Conservation (phyloP, 2,888 invertebrate genomes). For the Caenorhabditis macrosperma region DNA sequence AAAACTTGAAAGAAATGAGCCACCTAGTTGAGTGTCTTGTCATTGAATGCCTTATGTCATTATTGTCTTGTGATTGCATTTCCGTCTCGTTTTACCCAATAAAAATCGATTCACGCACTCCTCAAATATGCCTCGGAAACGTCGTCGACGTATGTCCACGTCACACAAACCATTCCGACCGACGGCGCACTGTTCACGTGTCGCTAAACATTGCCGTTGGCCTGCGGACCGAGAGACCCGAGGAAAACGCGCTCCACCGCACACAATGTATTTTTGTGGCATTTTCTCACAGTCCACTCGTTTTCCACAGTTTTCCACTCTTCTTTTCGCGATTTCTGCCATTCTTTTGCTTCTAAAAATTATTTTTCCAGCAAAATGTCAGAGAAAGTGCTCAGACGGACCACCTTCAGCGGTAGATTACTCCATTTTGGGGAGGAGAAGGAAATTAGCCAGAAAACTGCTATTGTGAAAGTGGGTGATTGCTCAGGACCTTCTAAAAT, state of each 20-base stretch:
- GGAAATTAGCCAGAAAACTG: conserved; percentile 41
- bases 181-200: not conserved
- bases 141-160: conserved; percentile 14
- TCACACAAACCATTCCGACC: conserved; percentile 11
- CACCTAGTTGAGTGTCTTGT: conserved; percentile 7
- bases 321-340: not conserved
- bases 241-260: conserved; percentile 23
- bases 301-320: conserved; percentile 1
- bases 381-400: conserved; percentile 48
- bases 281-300: not conserved
- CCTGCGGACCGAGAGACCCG: not conserved
- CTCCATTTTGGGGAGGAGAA: conserved; percentile 35
- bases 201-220: conserved; percentile 1
- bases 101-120: not conserved
- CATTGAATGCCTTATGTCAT: not conserved
- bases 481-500: too few species aligned
- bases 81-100: conserved; percentile 3
- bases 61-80: conserved; percentile 31
- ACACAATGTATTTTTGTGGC: not conserved
- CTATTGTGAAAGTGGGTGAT: conserved; percentile 31
- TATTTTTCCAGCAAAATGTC: conserved; percentile 31
- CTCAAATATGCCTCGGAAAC: not conserved
- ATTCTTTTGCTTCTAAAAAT: not conserved
- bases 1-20: too few species aligned
- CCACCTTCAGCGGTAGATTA: conserved; percentile 66